These are phyloP conservation scores for Pseudomyrmex gracilis DNA, from an alignment of 1,140 invertebrate species.

Conservation along the genomic window DNA sequence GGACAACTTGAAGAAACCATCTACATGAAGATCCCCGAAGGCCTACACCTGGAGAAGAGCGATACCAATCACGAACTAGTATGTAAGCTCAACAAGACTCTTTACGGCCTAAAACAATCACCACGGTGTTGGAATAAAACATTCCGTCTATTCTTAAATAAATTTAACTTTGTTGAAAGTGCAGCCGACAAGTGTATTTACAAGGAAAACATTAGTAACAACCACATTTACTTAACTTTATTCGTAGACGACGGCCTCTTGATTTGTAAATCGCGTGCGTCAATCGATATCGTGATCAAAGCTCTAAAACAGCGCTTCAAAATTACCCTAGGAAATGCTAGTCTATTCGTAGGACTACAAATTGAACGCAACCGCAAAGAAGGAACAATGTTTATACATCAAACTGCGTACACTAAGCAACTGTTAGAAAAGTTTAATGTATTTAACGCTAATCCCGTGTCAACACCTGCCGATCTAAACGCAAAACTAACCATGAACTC, in stretches of 20 bases:
- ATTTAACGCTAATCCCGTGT: not conserved
- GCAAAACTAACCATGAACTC: not conserved
- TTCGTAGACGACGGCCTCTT: constrained; percentile 3
- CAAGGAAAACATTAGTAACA: not conserved
- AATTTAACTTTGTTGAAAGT: not conserved
- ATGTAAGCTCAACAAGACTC: not conserved
- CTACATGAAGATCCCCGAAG: not conserved
- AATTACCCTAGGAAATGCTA: not conserved
- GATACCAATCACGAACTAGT: not conserved
- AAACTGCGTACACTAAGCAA: not conserved
- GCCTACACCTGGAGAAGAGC: not conserved
- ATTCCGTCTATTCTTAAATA: not conserved
- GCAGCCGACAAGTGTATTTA: not conserved
- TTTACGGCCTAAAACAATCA: constrained; percentile 23
- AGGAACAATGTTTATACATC: not conserved
- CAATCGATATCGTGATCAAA: not conserved
- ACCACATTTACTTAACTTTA: not conserved
- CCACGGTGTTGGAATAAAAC: constrained; percentile 3
- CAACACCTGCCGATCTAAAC: not conserved
- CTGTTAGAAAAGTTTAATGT: not conserved
- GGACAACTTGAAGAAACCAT: not conserved
- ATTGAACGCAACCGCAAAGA: not conserved
- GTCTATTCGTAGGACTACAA: not conserved
- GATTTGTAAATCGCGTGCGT: not conserved
- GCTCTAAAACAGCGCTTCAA: not conserved